Conservation (phyloP, 2,113 vertebrate species). For the Chunga burmeisteri region DNA sequence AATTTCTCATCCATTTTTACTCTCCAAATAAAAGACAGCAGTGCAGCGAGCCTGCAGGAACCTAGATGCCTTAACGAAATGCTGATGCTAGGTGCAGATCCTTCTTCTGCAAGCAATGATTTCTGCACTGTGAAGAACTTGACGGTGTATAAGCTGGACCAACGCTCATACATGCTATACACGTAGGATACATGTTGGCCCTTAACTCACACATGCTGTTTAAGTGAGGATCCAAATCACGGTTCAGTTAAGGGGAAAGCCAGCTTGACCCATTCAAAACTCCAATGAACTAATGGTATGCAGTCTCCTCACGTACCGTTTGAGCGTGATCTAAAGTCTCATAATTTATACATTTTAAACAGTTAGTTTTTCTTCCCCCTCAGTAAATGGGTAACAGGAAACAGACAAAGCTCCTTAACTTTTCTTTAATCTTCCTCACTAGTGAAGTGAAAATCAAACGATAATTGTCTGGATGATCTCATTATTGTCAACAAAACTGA, state of each 20-base stretch:
- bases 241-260: neutral
- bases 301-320: neutral
- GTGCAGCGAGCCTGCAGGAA: neutral
- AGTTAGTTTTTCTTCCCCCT: constrained; percentile 9
- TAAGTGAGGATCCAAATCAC: neutral
- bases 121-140: neutral
- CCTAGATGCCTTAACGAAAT: neutral
- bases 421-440: constrained; percentile 79
- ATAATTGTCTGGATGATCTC: constrained; percentile 80
- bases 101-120: neutral
- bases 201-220: neutral
- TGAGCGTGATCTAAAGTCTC: neutral
- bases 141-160: neutral
- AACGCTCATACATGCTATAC: rapidly evolving
- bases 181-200: rapidly evolving
- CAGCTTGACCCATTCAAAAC: neutral
- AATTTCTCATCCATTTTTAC: neutral
- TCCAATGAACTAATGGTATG: neutral
- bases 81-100: neutral
- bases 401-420: constrained; percentile 75
- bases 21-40: neutral
- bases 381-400: constrained; percentile 74
- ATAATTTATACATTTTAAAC: constrained; percentile 57
- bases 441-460: constrained; percentile 75
- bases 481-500: constrained; percentile 79